Conservation (phyloP, 2,797 vertebrate genomes). For the Propithecus perrieri region DNA sequence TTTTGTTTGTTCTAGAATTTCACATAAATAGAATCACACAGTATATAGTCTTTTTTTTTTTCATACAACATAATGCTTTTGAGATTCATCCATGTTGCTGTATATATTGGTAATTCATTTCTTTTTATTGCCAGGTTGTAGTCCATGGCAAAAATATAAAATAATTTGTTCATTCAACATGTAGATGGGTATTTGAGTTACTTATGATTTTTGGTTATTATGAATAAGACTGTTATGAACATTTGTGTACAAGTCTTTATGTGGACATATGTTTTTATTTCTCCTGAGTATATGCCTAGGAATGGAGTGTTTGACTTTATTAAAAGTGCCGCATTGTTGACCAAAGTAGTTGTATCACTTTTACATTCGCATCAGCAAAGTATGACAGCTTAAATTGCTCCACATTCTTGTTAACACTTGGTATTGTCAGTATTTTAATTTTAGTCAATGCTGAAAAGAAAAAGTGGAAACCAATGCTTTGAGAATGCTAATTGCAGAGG, state of each 20-base stretch:
- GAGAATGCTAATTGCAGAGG: background rate
- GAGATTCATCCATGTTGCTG: background rate
- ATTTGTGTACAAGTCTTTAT: background rate
- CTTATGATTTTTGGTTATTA: background rate
- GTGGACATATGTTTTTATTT: background rate
- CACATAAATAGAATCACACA: background rate
- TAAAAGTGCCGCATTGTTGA: background rate
- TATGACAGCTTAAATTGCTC: background rate
- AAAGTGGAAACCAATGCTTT: background rate
- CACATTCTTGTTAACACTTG: background rate
- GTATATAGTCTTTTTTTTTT: background rate
- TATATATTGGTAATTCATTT: background rate
- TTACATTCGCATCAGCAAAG: background rate
- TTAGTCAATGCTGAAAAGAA: background rate
- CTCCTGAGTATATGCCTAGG: background rate
- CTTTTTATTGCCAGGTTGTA: background rate
- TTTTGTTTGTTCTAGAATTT: slow-evolving; percentile 17
- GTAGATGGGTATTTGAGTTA: background rate
- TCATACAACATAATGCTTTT: background rate
- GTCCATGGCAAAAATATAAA: background rate
- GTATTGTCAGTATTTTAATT: slow-evolving; percentile 16
- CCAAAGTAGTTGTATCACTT: background rate
- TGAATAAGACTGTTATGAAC: background rate
- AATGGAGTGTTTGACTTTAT: background rate
- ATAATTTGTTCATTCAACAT: background rate